Conservation (phyloP, 2,113 vertebrate species). For the Mustelus asterias region DNA sequence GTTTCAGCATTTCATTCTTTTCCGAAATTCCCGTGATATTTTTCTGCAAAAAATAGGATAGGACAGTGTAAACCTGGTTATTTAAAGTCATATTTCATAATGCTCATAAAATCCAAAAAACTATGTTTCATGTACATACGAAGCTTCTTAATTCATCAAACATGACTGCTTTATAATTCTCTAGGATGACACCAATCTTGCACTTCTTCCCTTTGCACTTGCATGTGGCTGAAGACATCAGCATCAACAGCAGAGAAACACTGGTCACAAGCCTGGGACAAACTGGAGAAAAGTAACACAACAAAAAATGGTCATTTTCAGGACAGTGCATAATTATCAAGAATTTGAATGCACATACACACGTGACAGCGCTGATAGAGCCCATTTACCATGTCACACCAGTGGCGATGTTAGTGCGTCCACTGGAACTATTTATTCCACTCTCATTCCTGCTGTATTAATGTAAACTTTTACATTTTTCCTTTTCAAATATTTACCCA, state of each 20-base stretch:
- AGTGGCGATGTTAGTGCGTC: neutral
- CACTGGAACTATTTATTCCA: neutral
- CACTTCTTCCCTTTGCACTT: slow-evolving; percentile 34
- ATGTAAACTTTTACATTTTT: neutral
- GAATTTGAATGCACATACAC: neutral
- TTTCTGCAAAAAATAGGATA: neutral
- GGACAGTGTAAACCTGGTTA: neutral
- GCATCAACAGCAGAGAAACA: neutral
- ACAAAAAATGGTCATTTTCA: neutral
- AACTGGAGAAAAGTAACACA: slow-evolving; percentile 23
- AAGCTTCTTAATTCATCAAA: slow-evolving; percentile 34
- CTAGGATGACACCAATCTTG: slow-evolving; percentile 28
- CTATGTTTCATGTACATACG: slow-evolving; percentile 5
- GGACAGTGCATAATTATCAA: neutral
- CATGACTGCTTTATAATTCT: slow-evolving; percentile 34
- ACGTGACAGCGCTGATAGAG: neutral
- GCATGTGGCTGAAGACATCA: slow-evolving; percentile 20
- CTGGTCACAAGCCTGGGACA: slow-evolving; percentile 33
- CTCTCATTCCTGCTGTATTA: neutral
- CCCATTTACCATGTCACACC: neutral
- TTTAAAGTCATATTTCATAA: neutral
- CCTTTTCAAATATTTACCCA: neutral
- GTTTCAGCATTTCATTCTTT: slow-evolving; percentile 24
- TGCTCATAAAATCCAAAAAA: neutral
- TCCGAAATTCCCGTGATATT: slow-evolving; percentile 16